Conservation (phyloP, 2,888 invertebrate genomes). For the Microctonus aethiopoides region DNA sequence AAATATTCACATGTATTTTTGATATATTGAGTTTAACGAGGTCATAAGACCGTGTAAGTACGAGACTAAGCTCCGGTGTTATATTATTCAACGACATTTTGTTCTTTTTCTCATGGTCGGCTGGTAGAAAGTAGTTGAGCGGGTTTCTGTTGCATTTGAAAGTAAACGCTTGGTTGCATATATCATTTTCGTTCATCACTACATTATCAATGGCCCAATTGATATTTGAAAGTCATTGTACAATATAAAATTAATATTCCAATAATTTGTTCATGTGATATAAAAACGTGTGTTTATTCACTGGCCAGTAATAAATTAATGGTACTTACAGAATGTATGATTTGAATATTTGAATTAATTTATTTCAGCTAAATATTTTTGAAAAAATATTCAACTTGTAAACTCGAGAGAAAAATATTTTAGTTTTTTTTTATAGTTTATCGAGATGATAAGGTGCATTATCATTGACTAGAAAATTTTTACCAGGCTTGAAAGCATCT, state of each 20-base stretch:
- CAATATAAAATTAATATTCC: not conserved
- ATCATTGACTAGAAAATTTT: no score
- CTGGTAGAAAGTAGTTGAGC: constrained; percentile 54
- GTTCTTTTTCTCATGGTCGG: constrained; percentile 46
- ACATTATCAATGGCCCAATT: constrained; percentile 6
- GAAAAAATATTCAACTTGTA: no score
- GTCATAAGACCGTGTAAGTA: constrained; percentile 29
- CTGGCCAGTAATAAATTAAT: no score
- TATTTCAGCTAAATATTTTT: no score
- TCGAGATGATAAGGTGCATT: no score
- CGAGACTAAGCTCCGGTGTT: constrained; percentile 15
- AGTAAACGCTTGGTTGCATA: not conserved
- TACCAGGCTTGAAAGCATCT: no score
- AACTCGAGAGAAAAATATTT: no score
- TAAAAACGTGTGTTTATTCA: no score
- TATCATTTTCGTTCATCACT: not conserved
- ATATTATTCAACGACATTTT: constrained; percentile 20
- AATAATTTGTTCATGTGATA: not conserved
- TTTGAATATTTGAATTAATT: no score
- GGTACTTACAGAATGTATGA: no score
- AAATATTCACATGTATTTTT: not conserved
- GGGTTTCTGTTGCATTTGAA: constrained; percentile 46
- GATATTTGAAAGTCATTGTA: not conserved
- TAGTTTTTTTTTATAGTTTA: no score
- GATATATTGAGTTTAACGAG: constrained; percentile 27